phyloP scores from a whole-genome alignment of 2,888 invertebrate genomes.

The Heteropelma amictum region DNA sequence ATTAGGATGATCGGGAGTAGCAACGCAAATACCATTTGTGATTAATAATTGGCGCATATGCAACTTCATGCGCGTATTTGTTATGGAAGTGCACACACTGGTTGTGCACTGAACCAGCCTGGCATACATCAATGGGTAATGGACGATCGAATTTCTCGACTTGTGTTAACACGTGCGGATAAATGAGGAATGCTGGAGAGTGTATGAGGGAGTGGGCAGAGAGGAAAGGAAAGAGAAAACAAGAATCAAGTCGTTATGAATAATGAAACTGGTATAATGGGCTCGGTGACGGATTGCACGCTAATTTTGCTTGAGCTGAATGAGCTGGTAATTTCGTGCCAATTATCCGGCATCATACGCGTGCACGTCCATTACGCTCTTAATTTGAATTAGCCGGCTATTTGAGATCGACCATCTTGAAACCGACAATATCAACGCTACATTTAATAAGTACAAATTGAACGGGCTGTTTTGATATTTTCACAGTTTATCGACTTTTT shows the following conservation, averaged over 20 bases:
- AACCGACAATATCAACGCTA: too few relatives aligned
- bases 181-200: too few relatives aligned
- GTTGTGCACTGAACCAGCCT: background rate
- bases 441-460: too few relatives aligned
- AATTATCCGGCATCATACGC: conserved; percentile 29
- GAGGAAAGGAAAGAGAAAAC: background rate
- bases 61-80: background rate
- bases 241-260: conserved; percentile 38
- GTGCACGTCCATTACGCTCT: background rate
- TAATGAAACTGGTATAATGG: conserved; percentile 35
- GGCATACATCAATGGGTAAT: background rate
- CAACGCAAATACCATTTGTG: background rate
- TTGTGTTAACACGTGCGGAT: conserved; percentile 14
- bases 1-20: conserved; percentile 4
- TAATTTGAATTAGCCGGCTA: background rate
- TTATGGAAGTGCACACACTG: background rate
- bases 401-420: too few relatives aligned
- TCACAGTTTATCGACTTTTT: too few relatives aligned
- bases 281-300: conserved; percentile 39
- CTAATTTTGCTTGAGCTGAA: conserved; percentile 26
- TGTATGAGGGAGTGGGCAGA: background rate
- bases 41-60: conserved; percentile 1
- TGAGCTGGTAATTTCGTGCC: conserved; percentile 32
- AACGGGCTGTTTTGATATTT: too few relatives aligned
- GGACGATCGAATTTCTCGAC: conserved; percentile 17